Base-by-base conservation (phyloP, 2,797 vertebrate species). In the Morus bassanus region DNA sequence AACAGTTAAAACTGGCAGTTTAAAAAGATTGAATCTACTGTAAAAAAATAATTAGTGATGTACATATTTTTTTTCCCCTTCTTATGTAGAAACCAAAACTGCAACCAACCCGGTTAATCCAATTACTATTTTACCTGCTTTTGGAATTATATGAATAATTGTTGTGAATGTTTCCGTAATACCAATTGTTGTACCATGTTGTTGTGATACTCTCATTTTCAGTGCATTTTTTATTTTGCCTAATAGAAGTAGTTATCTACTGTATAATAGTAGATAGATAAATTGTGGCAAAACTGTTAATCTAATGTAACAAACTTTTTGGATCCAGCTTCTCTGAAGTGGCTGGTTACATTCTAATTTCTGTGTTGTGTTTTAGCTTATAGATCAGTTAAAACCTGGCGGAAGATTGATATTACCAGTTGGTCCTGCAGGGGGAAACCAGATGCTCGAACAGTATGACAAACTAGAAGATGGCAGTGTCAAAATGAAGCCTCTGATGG, bases 401-500 rank as follows among this genome's bases (percentile, higher is more conserved):
- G 99, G 99, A 81, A 99, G 99, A 81, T 98, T 99, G 97, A 99
- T 99, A 97, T 97, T 99, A 97, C 99, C 99, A 10, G 99, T 99
- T 22, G 99, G 99, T 18, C 99, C 99, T 28, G 99, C 99, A 5
- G 99, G 99, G 67, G 99, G 99, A 77, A 99, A 99, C 98, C 99
- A 99, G 97, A 99, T 99, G 99, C 98, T 99, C 97, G 99, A 99
- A 98, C 99, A 99, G 97, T 99, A 99, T 27, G 99, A 99, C 98
- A 99, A 99, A 97, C 94, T 99, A 98, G 99, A 99, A 96, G 99
- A 99, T 63, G 99, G 99, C 98, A 99, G 99, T 98, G 99, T 98
- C 98, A 99, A 99, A 98, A 99, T 99, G 99, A 99, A 99, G 95
- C 98, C 99, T 98, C 98, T 99, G 98, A 99, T 99, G 99, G 99